phyloP scores from a whole-genome alignment of 2,888 invertebrate species.

The Chromoteleia sp. region DNA sequence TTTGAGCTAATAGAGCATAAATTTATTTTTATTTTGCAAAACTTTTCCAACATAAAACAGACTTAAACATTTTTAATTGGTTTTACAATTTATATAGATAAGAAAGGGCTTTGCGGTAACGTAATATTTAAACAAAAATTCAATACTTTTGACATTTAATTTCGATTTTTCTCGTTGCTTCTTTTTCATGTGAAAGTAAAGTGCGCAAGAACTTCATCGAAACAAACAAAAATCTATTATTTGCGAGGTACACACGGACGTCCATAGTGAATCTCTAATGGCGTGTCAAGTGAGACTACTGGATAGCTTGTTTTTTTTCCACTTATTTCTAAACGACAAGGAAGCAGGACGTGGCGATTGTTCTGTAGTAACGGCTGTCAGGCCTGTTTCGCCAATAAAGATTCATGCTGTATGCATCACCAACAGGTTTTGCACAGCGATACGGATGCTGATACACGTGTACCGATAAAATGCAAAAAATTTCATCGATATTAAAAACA shows the following conservation, averaged over 20 bases:
- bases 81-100: too few relatives aligned
- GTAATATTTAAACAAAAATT: too few relatives aligned
- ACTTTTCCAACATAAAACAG: too few relatives aligned
- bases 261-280: slow-evolving; percentile 62
- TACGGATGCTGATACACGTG: slow-evolving; percentile 57
- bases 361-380: slow-evolving; percentile 63
- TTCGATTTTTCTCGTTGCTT: slow-evolving; percentile 4
- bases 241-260: slow-evolving; percentile 29
- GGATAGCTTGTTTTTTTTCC: slow-evolving; percentile 47
- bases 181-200: not conserved
- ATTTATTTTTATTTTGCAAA: too few relatives aligned
- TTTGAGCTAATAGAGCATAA: too few relatives aligned
- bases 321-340: slow-evolving; percentile 64
- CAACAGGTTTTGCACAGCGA: slow-evolving; percentile 50
- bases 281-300: slow-evolving; percentile 59
- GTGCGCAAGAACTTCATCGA: slow-evolving; percentile 25
- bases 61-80: too few relatives aligned
- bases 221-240: slow-evolving; percentile 55
- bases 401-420: slow-evolving; percentile 52
- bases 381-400: slow-evolving; percentile 61
- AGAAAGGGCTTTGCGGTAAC: too few relatives aligned
- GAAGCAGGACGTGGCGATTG: slow-evolving; percentile 63
- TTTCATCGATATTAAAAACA: not conserved
- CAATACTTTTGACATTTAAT: not conserved
- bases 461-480: slow-evolving; percentile 34